Evolutionary conservation across 2,888 invertebrate genomes (phyloP).

Genomic region (Euproctis similis): DNA sequence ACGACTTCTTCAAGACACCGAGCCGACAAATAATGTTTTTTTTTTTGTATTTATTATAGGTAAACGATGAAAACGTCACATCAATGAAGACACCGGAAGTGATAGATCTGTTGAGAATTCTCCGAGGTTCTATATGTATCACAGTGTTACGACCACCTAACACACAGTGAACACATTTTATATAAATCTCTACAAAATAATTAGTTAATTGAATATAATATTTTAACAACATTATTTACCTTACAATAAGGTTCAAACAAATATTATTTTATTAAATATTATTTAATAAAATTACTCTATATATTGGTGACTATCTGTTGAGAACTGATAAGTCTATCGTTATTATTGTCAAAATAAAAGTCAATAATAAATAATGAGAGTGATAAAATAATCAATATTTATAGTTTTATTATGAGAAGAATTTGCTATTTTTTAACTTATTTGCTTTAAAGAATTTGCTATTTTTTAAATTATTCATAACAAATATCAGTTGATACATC

Average conservation of each 20-base stretch:
- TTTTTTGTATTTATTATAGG: constrained; percentile 1
- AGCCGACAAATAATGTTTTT: too few relatives aligned
- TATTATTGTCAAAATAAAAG: too few relatives aligned
- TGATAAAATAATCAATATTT: too few relatives aligned
- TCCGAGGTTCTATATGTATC: constrained; percentile 87
- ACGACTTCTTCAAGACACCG: too few relatives aligned
- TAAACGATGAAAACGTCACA: constrained; percentile 87
- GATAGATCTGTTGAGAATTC: constrained; percentile 87
- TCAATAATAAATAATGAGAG: too few relatives aligned
- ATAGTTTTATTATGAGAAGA: too few relatives aligned
- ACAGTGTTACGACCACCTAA: constrained; percentile 78
- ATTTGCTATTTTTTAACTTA: too few relatives aligned
- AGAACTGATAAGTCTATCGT: constrained; percentile 9
- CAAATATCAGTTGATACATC: too few relatives aligned
- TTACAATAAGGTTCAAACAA: constrained; percentile 6
- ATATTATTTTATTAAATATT: constrained; percentile 6
- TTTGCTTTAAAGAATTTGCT: too few relatives aligned
- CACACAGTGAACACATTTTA: constrained; percentile 31
- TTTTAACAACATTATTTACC: constrained; percentile 14
- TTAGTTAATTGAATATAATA: constrained; percentile 5
- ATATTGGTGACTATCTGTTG: constrained; percentile 8
- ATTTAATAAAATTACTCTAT: constrained; percentile 7
- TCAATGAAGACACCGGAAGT: constrained; percentile 87
- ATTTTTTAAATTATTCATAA: too few relatives aligned
- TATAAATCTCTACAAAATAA: constrained; percentile 13